Base-by-base conservation (phyloP, 2,113 vertebrate genomes). In the Mormoops blainvillei region DNA sequence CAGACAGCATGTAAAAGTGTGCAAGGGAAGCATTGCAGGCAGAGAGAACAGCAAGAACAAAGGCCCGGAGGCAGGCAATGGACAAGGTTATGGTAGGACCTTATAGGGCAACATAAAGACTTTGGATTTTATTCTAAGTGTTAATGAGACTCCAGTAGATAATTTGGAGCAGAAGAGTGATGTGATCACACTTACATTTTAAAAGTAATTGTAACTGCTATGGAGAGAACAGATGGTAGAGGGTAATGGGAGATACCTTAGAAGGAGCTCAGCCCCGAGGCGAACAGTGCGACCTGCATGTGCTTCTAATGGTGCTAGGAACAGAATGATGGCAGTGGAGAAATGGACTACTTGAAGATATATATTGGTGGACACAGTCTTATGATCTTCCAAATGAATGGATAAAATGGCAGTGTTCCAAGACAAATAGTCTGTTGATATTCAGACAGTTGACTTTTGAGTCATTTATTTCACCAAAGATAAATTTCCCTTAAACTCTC, bases 381-480 rank as follows among this genome's bases (percentile, higher is more conserved):
- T 61, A 77, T 20, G 31, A 65, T 28, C 38, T 87, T 38, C 78
- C 41, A 45, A 24, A 84, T 26, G 20, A 91, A 77, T 41, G 8
- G 28, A 65, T 76, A 58, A 54, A 56, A 58, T 43, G 36, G 12
- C 50, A 10, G 2, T 22, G 7, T 82, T 88, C 45, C 54, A 85
- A 89, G 31, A 61, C 4, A 52, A 41, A 43, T 38, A 7, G 50
- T 41, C 38, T 88, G 2, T 63, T 80, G 15, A 41, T 68, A 16
- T 67, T 54, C 22, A 73, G 0, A 45, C 18, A 9, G n/a, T 81
- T 86, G 52, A 71, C 20, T 90, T 87, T 80, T n/a, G 82, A 71
- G 58, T 76, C 16, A 71, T 61, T 81, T 58, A 71, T 92, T 91
- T 96, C 68, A 92, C 73, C 36, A 58, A 93, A 91, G 22, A 85